A percentile compares a stretch with the other conserved stretches of the same genome.
Conservation (phyloP, 2,888 invertebrate species). For the Dolichomitus sp. region DNA sequence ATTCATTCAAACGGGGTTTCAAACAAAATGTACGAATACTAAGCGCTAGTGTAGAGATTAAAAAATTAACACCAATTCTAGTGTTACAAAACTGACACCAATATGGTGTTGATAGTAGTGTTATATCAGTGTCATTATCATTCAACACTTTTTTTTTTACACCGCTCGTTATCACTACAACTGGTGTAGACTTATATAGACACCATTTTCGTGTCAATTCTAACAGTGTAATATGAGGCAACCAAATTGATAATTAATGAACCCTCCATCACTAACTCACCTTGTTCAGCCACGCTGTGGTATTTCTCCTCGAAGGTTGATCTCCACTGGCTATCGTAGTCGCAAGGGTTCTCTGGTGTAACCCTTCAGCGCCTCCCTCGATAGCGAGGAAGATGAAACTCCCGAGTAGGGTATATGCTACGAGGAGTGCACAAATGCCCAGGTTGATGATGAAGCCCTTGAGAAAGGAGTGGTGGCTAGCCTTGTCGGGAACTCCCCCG, state of each 20-base stretch:
- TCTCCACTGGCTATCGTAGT: constrained; percentile 85
- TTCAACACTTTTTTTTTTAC: no score
- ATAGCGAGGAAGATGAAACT: constrained; percentile 95
- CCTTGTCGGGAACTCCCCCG: constrained; percentile 84
- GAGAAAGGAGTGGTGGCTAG: constrained; percentile 88
- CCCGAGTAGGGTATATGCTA: constrained; percentile 93
- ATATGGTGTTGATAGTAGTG: no score
- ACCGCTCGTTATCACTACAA: no score
- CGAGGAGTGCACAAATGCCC: constrained; percentile 93
- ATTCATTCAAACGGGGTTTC: no score
- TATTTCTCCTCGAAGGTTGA: constrained; percentile 80
- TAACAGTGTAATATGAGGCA: no score
- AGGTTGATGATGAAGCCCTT: constrained; percentile 93
- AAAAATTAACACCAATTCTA: no score
- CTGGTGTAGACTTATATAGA: no score
- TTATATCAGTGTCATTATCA: no score
- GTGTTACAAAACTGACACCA: no score
- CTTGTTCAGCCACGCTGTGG: constrained; percentile 84
- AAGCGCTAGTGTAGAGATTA: no score
- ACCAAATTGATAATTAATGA: background rate
- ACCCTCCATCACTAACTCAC: constrained; percentile 77
- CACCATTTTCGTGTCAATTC: no score
- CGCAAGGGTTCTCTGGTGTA: constrained; percentile 88
- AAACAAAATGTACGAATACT: no score
- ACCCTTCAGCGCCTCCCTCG: constrained; percentile 90